Conservation (phyloP, 2,113 vertebrate species). For the Antidorcas marsupialis region DNA sequence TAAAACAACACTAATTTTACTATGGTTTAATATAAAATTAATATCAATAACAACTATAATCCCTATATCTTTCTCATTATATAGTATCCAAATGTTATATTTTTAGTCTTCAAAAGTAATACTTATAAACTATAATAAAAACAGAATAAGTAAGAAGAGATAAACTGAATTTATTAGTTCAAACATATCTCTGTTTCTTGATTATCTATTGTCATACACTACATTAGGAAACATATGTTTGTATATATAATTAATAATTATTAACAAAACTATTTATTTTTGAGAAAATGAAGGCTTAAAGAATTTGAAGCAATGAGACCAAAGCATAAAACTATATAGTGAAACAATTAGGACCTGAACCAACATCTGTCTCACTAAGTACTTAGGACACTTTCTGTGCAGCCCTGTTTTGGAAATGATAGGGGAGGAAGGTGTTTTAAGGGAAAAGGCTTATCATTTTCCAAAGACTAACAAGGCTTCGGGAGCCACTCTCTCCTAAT, state of each 20-base stretch:
- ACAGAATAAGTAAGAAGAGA: background rate
- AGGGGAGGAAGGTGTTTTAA: background rate
- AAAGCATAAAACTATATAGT: background rate
- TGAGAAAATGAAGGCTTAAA: background rate
- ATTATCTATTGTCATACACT: background rate
- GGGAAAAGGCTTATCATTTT: background rate
- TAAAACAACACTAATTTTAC: background rate
- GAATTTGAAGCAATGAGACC: background rate
- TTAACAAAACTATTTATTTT: background rate
- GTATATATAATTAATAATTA: background rate
- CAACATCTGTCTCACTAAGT: background rate
- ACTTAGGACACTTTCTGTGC: background rate
- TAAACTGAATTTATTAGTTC: background rate
- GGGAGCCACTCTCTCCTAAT: background rate
- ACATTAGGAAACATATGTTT: background rate
- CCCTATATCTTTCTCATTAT: background rate
- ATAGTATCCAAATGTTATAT: background rate
- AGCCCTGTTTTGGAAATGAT: background rate
- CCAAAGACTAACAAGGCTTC: background rate
- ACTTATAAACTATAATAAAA: background rate
- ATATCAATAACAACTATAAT: background rate
- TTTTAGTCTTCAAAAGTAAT: background rate
- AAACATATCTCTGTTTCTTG: background rate
- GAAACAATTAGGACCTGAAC: background rate
- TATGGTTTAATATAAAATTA: background rate